Conservation (phyloP, 2,797 vertebrate species). For the Gephyroberyx darwinii region DNA sequence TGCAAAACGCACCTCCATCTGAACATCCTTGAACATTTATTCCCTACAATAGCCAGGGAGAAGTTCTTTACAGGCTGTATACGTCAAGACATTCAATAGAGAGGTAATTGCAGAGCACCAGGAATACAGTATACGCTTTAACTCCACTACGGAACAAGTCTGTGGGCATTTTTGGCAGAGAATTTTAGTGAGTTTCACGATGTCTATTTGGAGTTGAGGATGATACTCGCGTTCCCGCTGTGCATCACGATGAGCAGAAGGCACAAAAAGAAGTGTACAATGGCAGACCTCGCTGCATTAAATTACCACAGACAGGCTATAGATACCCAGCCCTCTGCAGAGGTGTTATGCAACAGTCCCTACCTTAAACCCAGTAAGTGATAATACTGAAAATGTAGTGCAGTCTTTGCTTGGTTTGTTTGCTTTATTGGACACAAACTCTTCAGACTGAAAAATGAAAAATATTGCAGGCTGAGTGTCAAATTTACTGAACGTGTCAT, state of each 20-base stretch:
- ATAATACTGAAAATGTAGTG: constrained; percentile 37
- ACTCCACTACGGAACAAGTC: constrained; percentile 39
- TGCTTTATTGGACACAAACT: constrained; percentile 33
- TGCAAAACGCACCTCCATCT: constrained; percentile 10
- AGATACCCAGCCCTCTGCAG: constrained; percentile 49
- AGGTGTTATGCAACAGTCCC: constrained; percentile 37
- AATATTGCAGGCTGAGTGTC: constrained; percentile 31
- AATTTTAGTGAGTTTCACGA: constrained; percentile 50
- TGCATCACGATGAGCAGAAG: constrained; percentile 47
- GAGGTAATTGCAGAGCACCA: constrained; percentile 46
- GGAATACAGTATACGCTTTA: constrained; percentile 12
- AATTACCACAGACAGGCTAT: constrained; percentile 48
- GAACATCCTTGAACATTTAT: constrained; percentile 58
- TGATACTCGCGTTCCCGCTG: constrained; percentile 55
- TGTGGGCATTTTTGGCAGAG: constrained; percentile 38
- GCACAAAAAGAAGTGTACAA: constrained; percentile 39
- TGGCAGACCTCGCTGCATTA: constrained; percentile 46
- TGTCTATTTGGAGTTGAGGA: constrained; percentile 67
- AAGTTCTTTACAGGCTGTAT: constrained; percentile 32
- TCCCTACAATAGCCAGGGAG: constrained; percentile 40
- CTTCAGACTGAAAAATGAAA: constrained; percentile 23
- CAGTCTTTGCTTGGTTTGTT: constrained; percentile 6
- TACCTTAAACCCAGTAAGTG: constrained; percentile 25
- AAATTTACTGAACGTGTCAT: constrained; percentile 28
- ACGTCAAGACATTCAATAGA: constrained; percentile 37